Conservation (phyloP, 2,113 vertebrate genomes). For the Tiliqua scincoides region DNA sequence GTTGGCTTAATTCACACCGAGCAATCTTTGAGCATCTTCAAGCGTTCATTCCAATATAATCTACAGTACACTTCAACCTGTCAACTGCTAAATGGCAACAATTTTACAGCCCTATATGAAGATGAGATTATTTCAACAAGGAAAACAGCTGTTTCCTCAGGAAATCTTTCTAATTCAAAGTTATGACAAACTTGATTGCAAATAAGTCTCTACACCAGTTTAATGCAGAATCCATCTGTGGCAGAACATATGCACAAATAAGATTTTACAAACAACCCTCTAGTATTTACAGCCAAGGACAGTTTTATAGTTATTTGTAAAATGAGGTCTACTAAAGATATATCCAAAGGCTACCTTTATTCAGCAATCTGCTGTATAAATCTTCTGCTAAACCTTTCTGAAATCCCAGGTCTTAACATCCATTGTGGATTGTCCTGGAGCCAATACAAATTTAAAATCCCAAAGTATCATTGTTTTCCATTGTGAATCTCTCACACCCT, state of each 20-base stretch:
- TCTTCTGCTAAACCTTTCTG: conserved; percentile 9
- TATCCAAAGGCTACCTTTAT: background rate
- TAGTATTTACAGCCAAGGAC: conserved; percentile 1
- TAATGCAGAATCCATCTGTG: conserved; percentile 15
- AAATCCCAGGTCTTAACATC: background rate
- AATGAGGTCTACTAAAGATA: background rate
- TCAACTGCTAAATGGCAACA: background rate
- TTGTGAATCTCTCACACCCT: background rate
- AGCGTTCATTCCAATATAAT: background rate
- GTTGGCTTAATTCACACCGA: background rate
- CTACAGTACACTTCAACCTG: background rate
- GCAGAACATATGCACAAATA: background rate
- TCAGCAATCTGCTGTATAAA: background rate
- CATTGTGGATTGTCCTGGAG: background rate
- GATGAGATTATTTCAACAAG: conserved; percentile 16
- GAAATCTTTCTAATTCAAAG: conserved; percentile 19
- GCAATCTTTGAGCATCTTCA: background rate
- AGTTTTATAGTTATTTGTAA: conserved; percentile 36
- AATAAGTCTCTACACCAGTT: conserved; percentile 13
- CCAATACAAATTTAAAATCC: conserved; percentile 11
- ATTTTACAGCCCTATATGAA: conserved; percentile 13
- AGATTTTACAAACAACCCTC: conserved; percentile 17
- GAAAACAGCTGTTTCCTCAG: conserved; percentile 19
- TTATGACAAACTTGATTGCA: conserved; percentile 25
- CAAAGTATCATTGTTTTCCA: background rate